Base-by-base conservation (phyloP, 30 jellyfish, hydroid and myxozoan species). In the Rhopilema esculentum region DNA sequence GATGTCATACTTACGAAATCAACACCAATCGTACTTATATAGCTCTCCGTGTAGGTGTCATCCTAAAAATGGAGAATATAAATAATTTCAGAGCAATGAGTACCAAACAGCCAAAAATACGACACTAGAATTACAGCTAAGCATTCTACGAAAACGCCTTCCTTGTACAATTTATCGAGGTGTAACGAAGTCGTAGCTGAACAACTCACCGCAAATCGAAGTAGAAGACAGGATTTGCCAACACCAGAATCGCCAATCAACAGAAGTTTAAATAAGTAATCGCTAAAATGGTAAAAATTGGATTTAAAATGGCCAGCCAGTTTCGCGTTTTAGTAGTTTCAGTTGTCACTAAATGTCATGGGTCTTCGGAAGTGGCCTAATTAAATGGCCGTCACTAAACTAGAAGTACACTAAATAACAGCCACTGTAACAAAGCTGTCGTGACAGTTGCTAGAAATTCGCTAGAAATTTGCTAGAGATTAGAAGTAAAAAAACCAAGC, bases 171-270 rank as follows among this genome's bases (percentile, higher is more conserved):
- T 8, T 20, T 2, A 73, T n/a, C 16, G 57, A 40, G 57, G 27
- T 28, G 84, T 30, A 73, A 73, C n/a, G 49, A 73, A 23, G 69
- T 23, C 69, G 21, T 16, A 0, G 32, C 17, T 21, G 19, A 27
- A 30, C 48, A 23, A 77, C 99, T 90, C 76, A 96, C 99, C 77
- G 99, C 99, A 79, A 96, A 96, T 74, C 99, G 96, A 18, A 96
- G 95, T 16, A 96, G 91, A 21, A 96, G 91, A 84, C 99, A 96
- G 9, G 99, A 96, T 79, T 96, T 96, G 31, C 99, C 99, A 26
- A 96, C 99, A 24, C 99, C 99, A 67, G 99, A 96, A 75, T 96
- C 99, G 16, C 99, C 99, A 89, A 96, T 96, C 83, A 96, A 87
- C 89, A 96, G 89, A 40, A 96, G 80, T 85, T 96, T 96, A 83